Evolutionary conservation across 1,140 invertebrate genomes (phyloP).

Genomic region (Epicauta chinensis): DNA sequence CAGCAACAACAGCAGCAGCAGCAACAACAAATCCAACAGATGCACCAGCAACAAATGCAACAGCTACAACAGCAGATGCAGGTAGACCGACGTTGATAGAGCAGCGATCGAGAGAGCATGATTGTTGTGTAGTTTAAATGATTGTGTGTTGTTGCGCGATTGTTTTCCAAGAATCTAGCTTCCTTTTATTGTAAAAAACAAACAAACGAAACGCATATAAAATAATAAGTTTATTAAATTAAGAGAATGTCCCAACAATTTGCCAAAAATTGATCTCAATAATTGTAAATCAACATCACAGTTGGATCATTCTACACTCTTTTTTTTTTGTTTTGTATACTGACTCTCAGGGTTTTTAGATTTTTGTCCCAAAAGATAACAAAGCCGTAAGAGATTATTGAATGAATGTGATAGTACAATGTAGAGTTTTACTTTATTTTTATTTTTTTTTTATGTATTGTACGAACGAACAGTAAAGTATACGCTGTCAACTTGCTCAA

Average conservation of each 20-base stretch:
- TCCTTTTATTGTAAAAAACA: too few relatives aligned
- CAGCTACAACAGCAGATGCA: conserved; percentile 43
- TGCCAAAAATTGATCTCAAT: too few relatives aligned
- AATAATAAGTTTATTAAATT: too few relatives aligned
- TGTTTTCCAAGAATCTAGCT: neutral
- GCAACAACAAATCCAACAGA: conserved; percentile 46
- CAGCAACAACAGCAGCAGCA: conserved; percentile 46
- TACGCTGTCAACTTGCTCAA: conserved; percentile 33
- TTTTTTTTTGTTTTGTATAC: too few relatives aligned
- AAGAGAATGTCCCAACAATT: too few relatives aligned
- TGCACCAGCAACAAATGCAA: conserved; percentile 47
- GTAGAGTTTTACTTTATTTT: too few relatives aligned
- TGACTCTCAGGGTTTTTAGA: conserved; percentile 37
- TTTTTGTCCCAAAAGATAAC: too few relatives aligned
- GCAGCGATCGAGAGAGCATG: conserved; percentile 24
- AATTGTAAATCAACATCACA: too few relatives aligned
- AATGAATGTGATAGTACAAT: conserved; percentile 34
- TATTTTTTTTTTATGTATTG: conserved; percentile 24
- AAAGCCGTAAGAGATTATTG: conserved; percentile 14
- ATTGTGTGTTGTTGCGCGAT: too few relatives aligned
- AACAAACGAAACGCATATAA: too few relatives aligned
- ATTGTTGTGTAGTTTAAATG: conserved; percentile 10
- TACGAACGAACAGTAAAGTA: conserved; percentile 24
- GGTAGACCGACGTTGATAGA: conserved; percentile 40
- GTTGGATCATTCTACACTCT: neutral